Percentiles rank a stretch among this genome's conserved stretches.
These are phyloP conservation scores for Poecilia gillii DNA, from an alignment of 2,797 vertebrate species.

Conservation along the genomic window DNA sequence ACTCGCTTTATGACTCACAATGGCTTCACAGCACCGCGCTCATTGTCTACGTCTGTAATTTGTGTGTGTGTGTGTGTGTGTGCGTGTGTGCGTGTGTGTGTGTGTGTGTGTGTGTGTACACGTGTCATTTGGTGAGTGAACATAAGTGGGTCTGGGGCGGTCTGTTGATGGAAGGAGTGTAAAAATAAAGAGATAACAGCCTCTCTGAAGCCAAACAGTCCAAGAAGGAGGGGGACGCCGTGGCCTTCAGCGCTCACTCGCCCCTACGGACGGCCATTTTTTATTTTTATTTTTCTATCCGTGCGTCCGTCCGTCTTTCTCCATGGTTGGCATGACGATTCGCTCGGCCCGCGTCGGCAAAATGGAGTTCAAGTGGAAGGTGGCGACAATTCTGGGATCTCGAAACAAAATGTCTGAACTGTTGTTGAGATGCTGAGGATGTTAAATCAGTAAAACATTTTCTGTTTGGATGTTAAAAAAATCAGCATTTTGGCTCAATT, in stretches of 20 bases:
- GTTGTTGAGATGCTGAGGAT: background rate
- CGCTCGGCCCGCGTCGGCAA: conserved; percentile 53
- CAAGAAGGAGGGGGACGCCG: conserved; percentile 44
- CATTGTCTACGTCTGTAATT: conserved; percentile 65
- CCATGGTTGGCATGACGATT: conserved; percentile 33
- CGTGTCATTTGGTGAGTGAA: conserved; percentile 82
- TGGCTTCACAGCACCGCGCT: conserved; percentile 52
- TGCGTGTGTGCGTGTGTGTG: conserved; percentile 27
- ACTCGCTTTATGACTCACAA: conserved; percentile 55
- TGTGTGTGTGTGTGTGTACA: conserved; percentile 32
- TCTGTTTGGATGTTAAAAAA: background rate
- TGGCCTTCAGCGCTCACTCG: conserved; percentile 74
- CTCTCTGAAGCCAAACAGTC: conserved; percentile 69
- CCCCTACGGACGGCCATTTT: conserved; percentile 58
- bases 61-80: conserved; percentile 28
- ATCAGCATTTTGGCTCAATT: background rate
- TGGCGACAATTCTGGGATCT: conserved; percentile 5
- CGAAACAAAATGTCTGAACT: background rate
- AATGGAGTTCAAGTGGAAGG: conserved; percentile 69
- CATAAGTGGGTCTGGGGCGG: conserved; percentile 80
- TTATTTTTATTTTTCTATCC: conserved; percentile 1
- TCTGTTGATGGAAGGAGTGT: conserved; percentile 80
- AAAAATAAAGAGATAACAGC: conserved; percentile 84
- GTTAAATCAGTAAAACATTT: background rate
- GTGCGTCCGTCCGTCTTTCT: conserved; percentile 19